Percentiles rank a stretch among this genome's conserved stretches.
phyloP scores from a whole-genome alignment of 2,888 invertebrate species.

The Laothoe populi region DNA sequence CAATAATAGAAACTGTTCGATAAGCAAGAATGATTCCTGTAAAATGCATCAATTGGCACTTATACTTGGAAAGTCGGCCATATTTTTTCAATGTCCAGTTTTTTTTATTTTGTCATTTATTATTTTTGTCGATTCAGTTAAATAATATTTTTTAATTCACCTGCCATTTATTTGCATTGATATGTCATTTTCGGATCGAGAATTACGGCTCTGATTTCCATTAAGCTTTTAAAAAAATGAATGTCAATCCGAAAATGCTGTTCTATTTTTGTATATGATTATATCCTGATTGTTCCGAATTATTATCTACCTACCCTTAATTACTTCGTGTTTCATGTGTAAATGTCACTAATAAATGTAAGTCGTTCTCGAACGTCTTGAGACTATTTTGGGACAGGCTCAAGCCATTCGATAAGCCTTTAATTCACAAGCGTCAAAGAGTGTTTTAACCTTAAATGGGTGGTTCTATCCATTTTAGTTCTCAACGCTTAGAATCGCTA shows the following conservation, averaged over 20 bases:
- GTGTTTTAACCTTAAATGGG: constrained; percentile 7
- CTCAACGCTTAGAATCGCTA: constrained; percentile 3
- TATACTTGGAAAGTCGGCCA: background rate
- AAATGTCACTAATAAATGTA: constrained; percentile 41
- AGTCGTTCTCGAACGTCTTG: constrained; percentile 11
- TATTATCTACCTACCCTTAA: constrained; percentile 42
- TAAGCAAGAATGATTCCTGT: too few species aligned
- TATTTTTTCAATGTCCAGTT: too few species aligned
- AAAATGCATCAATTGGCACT: too few species aligned
- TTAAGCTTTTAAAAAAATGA: constrained; percentile 25
- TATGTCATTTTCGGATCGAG: constrained; percentile 30
- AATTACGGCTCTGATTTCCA: constrained; percentile 44
- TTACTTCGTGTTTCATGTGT: constrained; percentile 45
- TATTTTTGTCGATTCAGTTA: background rate
- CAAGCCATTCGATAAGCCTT: constrained; percentile 26
- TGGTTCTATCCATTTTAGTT: background rate
- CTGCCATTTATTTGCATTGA: background rate
- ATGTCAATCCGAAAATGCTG: constrained; percentile 37
- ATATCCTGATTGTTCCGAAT: constrained; percentile 44
- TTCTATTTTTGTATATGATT: constrained; percentile 1
- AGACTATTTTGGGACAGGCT: constrained; percentile 32
- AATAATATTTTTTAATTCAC: background rate
- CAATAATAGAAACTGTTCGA: too few species aligned
- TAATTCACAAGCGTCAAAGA: background rate
- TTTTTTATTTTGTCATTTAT: background rate